A percentile compares a stretch with the other conserved stretches of the same genome.
These are phyloP conservation scores for Archips xylosteana DNA, from an alignment of 2,888 invertebrate genomes.

Conservation along the genomic window DNA sequence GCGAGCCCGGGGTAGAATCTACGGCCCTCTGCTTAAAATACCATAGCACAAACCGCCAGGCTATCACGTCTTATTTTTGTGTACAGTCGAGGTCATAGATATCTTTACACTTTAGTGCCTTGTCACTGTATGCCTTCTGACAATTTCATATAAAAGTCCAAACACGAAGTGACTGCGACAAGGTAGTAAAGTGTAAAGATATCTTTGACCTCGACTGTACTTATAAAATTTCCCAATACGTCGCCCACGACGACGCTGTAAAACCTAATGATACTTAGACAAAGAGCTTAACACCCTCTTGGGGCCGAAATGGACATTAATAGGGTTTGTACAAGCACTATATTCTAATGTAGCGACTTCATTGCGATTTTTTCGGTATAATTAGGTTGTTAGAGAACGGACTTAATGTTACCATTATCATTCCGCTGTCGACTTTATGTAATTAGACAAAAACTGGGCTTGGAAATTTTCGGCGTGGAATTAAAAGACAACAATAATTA, in stretches of 20 bases:
- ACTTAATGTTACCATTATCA: background rate
- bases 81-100: too few relatives aligned
- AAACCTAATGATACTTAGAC: conserved; percentile 1
- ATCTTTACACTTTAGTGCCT: too few relatives aligned
- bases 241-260: background rate
- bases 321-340: conserved; percentile 3
- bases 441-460: background rate
- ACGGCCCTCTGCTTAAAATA: too few relatives aligned
- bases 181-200: too few relatives aligned
- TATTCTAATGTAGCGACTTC: conserved; percentile 17
- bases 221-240: background rate
- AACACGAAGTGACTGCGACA: too few relatives aligned
- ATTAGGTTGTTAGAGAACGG: conserved; percentile 11
- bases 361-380: conserved; percentile 12
- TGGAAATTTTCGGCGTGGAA: background rate
- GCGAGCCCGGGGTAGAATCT: too few relatives aligned
- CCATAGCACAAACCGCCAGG: background rate
- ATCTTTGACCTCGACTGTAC: too few relatives aligned
- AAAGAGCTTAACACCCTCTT: background rate
- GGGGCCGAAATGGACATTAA: background rate
- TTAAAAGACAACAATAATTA: background rate
- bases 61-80: too few relatives aligned
- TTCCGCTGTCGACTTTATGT: background rate
- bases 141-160: too few relatives aligned
- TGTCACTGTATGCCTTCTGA: too few relatives aligned